A percentile compares a stretch with the other conserved stretches of the same genome.
Evolutionary conservation across 92 coral and sea anemone genomes (phyloP).

Genomic region (Palythoa grandis): DNA sequence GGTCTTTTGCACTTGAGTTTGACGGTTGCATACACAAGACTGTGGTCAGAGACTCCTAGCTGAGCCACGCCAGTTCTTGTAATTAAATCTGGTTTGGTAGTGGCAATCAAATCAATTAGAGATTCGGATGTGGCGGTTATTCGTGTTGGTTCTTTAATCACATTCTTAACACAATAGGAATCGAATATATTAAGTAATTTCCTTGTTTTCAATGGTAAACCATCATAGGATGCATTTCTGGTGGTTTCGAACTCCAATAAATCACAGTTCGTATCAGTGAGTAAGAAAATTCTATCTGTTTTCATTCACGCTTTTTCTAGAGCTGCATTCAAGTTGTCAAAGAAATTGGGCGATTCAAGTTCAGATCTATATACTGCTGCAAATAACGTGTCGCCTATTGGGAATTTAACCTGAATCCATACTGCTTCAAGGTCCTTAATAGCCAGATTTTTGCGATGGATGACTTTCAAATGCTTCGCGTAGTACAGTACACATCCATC

Average conservation of each 20-base stretch:
- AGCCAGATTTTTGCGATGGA: slow-evolving; percentile 43
- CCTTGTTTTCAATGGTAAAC: neutral
- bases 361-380: neutral
- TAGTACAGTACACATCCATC: slow-evolving; percentile 53
- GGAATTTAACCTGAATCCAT: slow-evolving; percentile 62
- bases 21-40: slow-evolving; percentile 38
- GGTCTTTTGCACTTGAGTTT: slow-evolving; percentile 24
- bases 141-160: neutral
- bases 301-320: neutral
- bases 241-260: neutral
- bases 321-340: neutral
- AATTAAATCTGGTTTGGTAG: neutral
- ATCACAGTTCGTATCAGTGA: slow-evolving; percentile 3
- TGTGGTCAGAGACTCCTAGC: slow-evolving; percentile 43
- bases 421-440: slow-evolving; percentile 52
- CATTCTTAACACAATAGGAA: neutral
- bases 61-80: slow-evolving; percentile 1
- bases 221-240: neutral
- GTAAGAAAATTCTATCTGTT: neutral
- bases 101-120: neutral
- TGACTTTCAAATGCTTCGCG: slow-evolving; percentile 55
- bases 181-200: slow-evolving; percentile 1
- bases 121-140: neutral
- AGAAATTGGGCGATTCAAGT: neutral
- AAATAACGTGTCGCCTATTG: slow-evolving; percentile 10